These are phyloP conservation scores for Galbula dea DNA, from an alignment of 2,113 vertebrate species.

Conservation along the genomic window DNA sequence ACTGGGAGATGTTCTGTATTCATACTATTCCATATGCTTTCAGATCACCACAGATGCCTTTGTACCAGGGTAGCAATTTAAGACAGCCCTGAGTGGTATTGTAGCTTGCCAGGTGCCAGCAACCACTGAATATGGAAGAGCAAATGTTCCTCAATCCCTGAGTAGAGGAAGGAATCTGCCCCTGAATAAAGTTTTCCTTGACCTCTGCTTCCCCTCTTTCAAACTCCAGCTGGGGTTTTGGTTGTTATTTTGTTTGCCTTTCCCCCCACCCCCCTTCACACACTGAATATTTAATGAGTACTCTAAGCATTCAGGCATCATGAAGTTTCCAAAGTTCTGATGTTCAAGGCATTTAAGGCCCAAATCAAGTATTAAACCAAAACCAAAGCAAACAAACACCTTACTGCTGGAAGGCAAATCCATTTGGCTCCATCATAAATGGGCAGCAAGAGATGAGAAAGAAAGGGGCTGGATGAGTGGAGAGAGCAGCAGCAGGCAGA, in stretches of 20 bases:
- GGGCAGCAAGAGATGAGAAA: not conserved
- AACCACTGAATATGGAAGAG: not conserved
- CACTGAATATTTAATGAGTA: conserved; percentile 12
- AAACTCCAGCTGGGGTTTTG: not conserved
- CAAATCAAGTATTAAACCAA: not conserved
- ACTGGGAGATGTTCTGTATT: not conserved
- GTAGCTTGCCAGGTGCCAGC: not conserved
- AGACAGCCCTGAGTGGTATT: not conserved
- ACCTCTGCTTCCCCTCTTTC: not conserved
- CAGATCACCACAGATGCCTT: not conserved
- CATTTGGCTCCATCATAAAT: not conserved
- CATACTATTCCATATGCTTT: not conserved
- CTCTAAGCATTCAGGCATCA: conserved; percentile 14
- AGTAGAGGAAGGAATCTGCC: not conserved
- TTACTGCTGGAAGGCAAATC: not conserved
- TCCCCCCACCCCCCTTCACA: accelerated
- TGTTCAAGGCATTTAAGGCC: not conserved
- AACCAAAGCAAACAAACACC: not conserved
- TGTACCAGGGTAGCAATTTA: not conserved
- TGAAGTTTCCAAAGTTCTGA: not conserved
- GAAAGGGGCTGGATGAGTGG: not conserved
- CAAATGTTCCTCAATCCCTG: not conserved
- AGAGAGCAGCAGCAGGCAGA: not conserved
- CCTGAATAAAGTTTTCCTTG: not conserved
- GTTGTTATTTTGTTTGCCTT: not conserved